Base-by-base conservation (phyloP, 2,113 vertebrate species). In the Dissostichus mawsoni region DNA sequence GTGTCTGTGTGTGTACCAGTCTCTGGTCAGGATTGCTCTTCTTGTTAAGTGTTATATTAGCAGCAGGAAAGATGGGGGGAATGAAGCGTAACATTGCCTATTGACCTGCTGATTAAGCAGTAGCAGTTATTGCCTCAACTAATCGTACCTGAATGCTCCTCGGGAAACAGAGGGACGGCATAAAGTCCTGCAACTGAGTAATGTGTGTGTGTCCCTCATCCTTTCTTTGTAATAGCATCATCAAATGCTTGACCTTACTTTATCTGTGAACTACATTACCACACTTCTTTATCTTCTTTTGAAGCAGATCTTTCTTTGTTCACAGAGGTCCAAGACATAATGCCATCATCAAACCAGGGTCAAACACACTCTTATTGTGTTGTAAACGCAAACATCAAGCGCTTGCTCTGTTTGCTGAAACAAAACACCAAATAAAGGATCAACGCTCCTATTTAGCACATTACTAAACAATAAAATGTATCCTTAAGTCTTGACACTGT, bases 51-150 rank as follows among this genome's bases (percentile, higher is more conserved):
- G 69, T 84, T 83, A 85, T 80, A 80, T 83, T 83, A 83, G 68
- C 83, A 50, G 78, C 47, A 71, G 84, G 62, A 50, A 70, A 75
- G 84, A 88, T 82, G 85, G 67, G 72, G 86, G 82, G 88, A 89
- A 89, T 81, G 91, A 74, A 90, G 84, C 85, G 78, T 87, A 89
- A 89, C 74, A 89, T 87, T 92, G 82, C 66, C 76, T 94, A 93
- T 93, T 88, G 93, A 93, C 86, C 89, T 92, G 94, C 92, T 94
- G 92, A 94, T 94, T 80, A 90, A 89, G 90, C 94, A 93, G 89
- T 74, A 85, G 76, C 71, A 66, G 7, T 91, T 89, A 89, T 85
- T 87, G 87, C 86, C 89, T 47, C 51, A 80, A 74, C 83, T 93
- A 92, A 95, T 93, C 82, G 75, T 80, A 85, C 84, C 72, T 90